These are phyloP conservation scores for Chamaea fasciata DNA, from an alignment of 2,113 vertebrate genomes.

Conservation along the genomic window DNA sequence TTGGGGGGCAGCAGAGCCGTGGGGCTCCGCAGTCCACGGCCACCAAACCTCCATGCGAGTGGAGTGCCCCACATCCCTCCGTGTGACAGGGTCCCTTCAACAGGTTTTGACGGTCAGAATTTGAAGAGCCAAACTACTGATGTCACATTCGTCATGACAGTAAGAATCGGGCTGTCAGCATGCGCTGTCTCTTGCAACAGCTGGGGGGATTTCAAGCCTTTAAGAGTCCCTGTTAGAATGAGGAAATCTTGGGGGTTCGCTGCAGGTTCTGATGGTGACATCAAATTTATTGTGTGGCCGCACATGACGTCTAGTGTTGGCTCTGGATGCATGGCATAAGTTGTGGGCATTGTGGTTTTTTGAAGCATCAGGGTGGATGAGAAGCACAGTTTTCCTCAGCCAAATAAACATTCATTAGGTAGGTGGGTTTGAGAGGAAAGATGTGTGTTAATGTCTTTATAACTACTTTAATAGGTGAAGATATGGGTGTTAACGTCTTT, in stretches of 20 bases:
- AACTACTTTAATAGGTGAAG: neutral
- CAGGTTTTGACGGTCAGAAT: neutral
- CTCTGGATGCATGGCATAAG: neutral
- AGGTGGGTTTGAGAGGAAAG: neutral
- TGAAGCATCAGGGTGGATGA: neutral
- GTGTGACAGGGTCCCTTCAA: too few relatives aligned
- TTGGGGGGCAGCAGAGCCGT: neutral
- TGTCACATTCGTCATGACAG: neutral
- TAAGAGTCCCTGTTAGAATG: neutral
- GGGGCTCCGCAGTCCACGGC: neutral
- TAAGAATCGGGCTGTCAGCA: neutral
- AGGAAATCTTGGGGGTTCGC: neutral
- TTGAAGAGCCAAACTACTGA: neutral
- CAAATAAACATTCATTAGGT: neutral
- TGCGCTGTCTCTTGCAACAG: too few relatives aligned
- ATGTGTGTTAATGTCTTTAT: neutral
- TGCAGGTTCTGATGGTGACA: neutral
- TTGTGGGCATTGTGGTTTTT: neutral
- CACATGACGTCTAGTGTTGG: neutral
- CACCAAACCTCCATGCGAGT: too few relatives aligned
- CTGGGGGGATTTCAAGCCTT: neutral
- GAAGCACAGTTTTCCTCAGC: neutral
- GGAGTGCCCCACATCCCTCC: neutral
- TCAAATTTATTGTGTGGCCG: neutral
- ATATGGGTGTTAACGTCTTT: neutral